Percentiles rank a stretch among this genome's conserved stretches.
Evolutionary conservation across 2,113 vertebrate genomes (phyloP).

Genomic region (Peromyscus polionotus): DNA sequence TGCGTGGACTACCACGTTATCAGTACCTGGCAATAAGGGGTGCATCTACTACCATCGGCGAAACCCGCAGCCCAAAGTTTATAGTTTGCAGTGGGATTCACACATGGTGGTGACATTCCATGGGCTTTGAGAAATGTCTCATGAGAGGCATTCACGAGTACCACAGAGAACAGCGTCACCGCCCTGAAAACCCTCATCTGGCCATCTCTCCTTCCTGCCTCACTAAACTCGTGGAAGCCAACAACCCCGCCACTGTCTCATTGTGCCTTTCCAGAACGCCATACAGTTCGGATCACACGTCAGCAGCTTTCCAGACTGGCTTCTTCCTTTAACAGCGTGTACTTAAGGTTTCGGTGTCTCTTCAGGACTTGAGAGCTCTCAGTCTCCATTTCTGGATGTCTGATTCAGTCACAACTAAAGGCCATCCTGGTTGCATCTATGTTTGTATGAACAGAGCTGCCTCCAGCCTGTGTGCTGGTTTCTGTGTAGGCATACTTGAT

Average conservation of each 20-base stretch:
- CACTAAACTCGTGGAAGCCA: not conserved
- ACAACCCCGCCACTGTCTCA: not conserved
- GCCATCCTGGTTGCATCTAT: not conserved
- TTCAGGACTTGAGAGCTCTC: not conserved
- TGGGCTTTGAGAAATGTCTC: not conserved
- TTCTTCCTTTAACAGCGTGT: not conserved
- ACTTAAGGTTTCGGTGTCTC: not conserved
- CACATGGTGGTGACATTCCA: not conserved
- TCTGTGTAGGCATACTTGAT: constrained; percentile 13
- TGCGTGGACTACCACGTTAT: not conserved
- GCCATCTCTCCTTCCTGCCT: not conserved
- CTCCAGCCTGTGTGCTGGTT: not conserved
- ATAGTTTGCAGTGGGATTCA: not conserved
- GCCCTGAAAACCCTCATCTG: not conserved
- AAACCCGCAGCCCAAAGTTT: not conserved
- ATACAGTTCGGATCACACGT: not conserved
- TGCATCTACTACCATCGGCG: not conserved
- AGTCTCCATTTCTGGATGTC: not conserved
- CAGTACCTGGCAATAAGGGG: not conserved
- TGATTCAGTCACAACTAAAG: not conserved
- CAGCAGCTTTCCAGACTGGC: not conserved
- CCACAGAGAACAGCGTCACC: not conserved
- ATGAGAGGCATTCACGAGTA: not conserved
- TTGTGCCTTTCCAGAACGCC: not conserved
- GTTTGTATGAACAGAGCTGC: constrained; percentile 33